These are phyloP conservation scores for Pyrgilauda ruficollis DNA, from an alignment of 2,113 vertebrate genomes.

Conservation along the genomic window DNA sequence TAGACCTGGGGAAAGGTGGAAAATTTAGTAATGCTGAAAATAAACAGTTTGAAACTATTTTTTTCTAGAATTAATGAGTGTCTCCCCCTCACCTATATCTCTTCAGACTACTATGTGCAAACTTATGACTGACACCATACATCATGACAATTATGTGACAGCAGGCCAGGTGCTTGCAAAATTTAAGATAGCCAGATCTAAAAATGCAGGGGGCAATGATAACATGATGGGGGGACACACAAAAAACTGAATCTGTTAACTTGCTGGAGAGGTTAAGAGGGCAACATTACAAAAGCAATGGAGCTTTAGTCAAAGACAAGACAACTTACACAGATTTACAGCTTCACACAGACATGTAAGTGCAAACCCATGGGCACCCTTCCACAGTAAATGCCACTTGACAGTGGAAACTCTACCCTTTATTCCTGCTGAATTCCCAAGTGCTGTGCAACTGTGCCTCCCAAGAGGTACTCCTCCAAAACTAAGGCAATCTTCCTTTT, in stretches of 20 bases:
- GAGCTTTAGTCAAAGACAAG: background rate
- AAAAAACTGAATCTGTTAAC: background rate
- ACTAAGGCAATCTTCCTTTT: background rate
- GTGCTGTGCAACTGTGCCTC: background rate
- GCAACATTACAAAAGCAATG: background rate
- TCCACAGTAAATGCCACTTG: background rate
- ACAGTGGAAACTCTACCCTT: background rate
- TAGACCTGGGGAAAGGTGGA: background rate
- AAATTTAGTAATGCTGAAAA: background rate
- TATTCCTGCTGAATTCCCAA: background rate
- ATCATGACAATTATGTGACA: fast-evolving
- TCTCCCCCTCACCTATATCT: background rate
- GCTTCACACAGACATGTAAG: background rate
- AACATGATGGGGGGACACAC: fast-evolving
- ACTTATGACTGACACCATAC: background rate
- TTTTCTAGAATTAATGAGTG: background rate
- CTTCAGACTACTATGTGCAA: background rate
- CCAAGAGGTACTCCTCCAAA: background rate
- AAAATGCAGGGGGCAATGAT: background rate
- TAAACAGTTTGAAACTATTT: background rate
- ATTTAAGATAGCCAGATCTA: background rate
- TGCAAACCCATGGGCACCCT: background rate
- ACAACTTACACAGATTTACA: background rate
- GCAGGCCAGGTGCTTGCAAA: background rate
- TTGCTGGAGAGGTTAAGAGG: background rate